phyloP scores from a whole-genome alignment of 2,113 vertebrate species.

The Passer domesticus region DNA sequence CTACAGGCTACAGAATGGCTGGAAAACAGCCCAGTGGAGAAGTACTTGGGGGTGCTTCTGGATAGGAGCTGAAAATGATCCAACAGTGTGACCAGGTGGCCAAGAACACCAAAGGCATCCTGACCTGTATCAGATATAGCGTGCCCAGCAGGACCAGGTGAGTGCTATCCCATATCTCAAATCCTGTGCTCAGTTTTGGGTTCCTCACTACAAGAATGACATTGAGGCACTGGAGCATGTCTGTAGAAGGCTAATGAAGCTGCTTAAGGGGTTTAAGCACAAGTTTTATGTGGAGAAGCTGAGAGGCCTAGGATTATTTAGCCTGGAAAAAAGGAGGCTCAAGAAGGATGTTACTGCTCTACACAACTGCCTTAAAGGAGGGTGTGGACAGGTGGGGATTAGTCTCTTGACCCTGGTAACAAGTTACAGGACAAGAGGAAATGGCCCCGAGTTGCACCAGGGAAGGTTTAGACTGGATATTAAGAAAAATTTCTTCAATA shows the following conservation, averaged over 20 bases:
- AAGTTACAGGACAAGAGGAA: not conserved
- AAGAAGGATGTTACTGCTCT: not conserved
- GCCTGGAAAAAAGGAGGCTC: not conserved
- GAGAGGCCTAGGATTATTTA: not conserved
- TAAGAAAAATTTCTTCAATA: not conserved
- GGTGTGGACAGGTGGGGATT: not conserved
- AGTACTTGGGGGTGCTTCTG: not conserved
- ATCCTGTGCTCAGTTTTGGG: not conserved
- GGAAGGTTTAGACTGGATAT: not conserved
- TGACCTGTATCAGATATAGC: not conserved
- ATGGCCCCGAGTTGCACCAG: not conserved
- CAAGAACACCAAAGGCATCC: not conserved
- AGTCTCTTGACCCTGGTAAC: not conserved
- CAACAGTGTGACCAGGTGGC: not conserved
- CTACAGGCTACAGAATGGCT: not conserved
- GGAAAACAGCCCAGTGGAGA: not conserved
- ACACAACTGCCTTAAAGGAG: not conserved
- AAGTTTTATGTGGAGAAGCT: not conserved
- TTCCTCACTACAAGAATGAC: not conserved
- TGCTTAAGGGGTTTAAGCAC: not conserved
- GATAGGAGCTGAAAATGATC: not conserved
- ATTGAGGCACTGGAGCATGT: not conserved
- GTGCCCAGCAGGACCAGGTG: not conserved
- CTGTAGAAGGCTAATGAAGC: not conserved
- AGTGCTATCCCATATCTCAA: not conserved